Evolutionary conservation across 2,888 invertebrate genomes (phyloP).

Genomic region (Cylindroiulus punctatus): DNA sequence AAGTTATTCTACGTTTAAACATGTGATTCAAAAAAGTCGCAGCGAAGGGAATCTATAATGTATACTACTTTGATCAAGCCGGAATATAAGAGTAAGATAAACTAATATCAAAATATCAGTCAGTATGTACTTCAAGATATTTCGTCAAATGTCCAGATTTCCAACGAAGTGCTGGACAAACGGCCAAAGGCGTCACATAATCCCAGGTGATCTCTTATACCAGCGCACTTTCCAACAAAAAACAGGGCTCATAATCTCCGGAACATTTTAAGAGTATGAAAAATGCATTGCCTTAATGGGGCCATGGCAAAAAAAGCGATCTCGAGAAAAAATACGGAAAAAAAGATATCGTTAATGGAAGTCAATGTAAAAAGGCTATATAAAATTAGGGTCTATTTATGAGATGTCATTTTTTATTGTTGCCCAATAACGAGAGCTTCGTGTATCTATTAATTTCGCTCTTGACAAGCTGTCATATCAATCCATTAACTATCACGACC

Average conservation of each 20-base stretch:
- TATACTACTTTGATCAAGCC: no score
- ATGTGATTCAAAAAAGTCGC: no score
- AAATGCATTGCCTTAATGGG: slow-evolving; percentile 17
- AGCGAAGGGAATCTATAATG: no score
- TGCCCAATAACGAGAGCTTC: slow-evolving; percentile 39
- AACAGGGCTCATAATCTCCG: not conserved
- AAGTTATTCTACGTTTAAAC: no score
- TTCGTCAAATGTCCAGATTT: not conserved
- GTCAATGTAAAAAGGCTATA: slow-evolving; percentile 24
- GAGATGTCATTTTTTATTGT: slow-evolving; percentile 38
- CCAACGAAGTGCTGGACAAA: not conserved
- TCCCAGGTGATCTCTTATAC: not conserved
- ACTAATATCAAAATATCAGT: not conserved
- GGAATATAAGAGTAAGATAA: no score
- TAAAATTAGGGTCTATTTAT: slow-evolving; percentile 40
- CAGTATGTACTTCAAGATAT: not conserved
- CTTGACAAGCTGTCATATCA: slow-evolving; percentile 41
- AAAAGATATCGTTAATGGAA: slow-evolving; percentile 9
- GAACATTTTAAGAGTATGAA: not conserved
- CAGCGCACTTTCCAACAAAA: not conserved
- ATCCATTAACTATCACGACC: slow-evolving; percentile 45
- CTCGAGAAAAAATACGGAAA: not conserved
- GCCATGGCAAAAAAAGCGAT: not conserved
- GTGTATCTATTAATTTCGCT: slow-evolving; percentile 35
- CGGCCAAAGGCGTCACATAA: not conserved